Percentiles rank a stretch among this genome's conserved stretches.
phyloP scores from a whole-genome alignment of 2,113 vertebrate species.

The Alaudala cheleensis region DNA sequence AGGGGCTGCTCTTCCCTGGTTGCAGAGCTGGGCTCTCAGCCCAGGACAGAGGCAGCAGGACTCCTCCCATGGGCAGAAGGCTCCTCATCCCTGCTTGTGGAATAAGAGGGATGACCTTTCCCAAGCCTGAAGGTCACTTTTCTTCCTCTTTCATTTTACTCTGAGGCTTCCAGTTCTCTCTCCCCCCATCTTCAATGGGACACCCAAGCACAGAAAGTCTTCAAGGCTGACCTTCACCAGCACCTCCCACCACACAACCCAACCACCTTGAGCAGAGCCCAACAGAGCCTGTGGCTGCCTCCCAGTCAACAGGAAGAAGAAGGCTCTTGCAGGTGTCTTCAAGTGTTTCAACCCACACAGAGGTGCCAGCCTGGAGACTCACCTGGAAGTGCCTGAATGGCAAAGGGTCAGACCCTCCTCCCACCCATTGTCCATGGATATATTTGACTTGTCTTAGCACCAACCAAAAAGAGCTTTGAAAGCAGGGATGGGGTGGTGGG shows the following conservation, averaged over 20 bases:
- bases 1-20: neutral
- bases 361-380: neutral
- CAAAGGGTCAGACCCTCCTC: neutral
- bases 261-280: neutral
- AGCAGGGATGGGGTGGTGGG: neutral
- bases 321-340: neutral
- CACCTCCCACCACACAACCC: neutral
- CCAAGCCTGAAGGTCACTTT: neutral
- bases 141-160: neutral
- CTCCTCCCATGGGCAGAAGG: neutral
- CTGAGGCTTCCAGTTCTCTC: neutral
- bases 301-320: neutral
- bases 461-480: neutral
- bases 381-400: neutral
- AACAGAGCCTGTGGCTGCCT: neutral
- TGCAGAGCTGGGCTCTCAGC: neutral
- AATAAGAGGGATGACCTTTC: neutral
- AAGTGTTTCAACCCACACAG: neutral
- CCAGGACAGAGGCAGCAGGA: neutral
- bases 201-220: fast-evolving
- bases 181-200: neutral
- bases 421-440: neutral
- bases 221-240: neutral
- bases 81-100: neutral
- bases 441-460: neutral